Evolutionary conservation across 2,113 vertebrate genomes (phyloP).

Genomic region (Pelodiscus sinensis): DNA sequence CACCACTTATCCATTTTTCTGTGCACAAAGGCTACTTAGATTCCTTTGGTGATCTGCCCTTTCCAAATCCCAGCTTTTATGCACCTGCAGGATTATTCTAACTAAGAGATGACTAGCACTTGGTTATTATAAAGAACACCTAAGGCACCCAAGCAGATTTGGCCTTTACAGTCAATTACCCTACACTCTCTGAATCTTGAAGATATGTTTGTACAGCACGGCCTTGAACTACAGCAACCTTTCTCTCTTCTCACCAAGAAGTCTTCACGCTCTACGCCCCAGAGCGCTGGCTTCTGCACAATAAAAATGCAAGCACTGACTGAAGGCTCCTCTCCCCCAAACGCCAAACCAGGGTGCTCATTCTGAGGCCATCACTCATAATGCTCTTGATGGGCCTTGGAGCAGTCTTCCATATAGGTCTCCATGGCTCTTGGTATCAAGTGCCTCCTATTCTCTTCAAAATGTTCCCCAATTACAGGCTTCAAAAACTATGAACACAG

Average conservation of each 20-base stretch:
- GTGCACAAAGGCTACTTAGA: not conserved
- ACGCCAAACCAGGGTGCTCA: not conserved
- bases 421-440: not conserved
- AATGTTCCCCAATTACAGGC: not conserved
- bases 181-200: not conserved
- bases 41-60: not conserved
- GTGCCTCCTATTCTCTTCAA: not conserved
- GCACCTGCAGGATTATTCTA: not conserved
- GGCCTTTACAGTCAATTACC: not conserved
- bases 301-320: not conserved
- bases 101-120: not conserved
- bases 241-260: not conserved
- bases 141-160: not conserved
- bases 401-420: not conserved
- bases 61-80: not conserved
- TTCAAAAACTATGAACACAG: not conserved
- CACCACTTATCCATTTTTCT: not conserved
- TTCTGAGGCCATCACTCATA: not conserved
- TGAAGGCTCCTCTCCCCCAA: not conserved
- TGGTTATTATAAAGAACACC: not conserved
- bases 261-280: fast-evolving
- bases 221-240: not conserved
- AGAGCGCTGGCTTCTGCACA: not conserved
- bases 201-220: not conserved
- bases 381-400: not conserved